phyloP scores from a whole-genome alignment of 2,888 invertebrate species.

The Athalia rosae region DNA sequence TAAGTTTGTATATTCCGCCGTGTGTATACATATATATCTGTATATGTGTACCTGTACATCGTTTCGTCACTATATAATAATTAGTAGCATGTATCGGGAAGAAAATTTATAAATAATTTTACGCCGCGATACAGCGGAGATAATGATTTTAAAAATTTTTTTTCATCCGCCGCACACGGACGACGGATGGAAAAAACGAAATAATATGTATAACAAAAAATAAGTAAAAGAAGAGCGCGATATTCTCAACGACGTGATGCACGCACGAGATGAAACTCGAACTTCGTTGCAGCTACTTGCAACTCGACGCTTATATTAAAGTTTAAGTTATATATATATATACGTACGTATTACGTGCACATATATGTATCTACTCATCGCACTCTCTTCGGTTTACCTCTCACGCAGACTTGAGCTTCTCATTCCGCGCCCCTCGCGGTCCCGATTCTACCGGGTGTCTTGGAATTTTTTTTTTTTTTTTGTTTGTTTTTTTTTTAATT shows the following conservation, averaged over 20 bases:
- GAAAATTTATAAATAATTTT: no score
- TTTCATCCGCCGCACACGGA: neutral
- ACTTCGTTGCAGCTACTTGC: neutral
- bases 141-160: no score
- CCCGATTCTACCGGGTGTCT: neutral
- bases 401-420: no score
- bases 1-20: neutral
- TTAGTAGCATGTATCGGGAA: neutral
- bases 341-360: neutral
- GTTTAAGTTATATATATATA: neutral
- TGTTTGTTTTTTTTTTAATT: no score
- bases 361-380: slow-evolving; percentile 27
- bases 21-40: neutral
- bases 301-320: neutral
- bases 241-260: neutral
- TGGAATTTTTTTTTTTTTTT: neutral
- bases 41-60: neutral
- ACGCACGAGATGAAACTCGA: slow-evolving; percentile 17
- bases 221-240: no score
- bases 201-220: no score
- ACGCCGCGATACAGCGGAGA: no score
- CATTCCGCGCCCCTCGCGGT: neutral
- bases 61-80: neutral
- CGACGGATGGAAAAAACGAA: neutral
- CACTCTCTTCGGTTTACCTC: slow-evolving; percentile 31